Evolutionary conservation across 2,888 invertebrate genomes (phyloP), one percentile per base, ranked within the genome.

Genomic region (Nomada fabriciana): DNA sequence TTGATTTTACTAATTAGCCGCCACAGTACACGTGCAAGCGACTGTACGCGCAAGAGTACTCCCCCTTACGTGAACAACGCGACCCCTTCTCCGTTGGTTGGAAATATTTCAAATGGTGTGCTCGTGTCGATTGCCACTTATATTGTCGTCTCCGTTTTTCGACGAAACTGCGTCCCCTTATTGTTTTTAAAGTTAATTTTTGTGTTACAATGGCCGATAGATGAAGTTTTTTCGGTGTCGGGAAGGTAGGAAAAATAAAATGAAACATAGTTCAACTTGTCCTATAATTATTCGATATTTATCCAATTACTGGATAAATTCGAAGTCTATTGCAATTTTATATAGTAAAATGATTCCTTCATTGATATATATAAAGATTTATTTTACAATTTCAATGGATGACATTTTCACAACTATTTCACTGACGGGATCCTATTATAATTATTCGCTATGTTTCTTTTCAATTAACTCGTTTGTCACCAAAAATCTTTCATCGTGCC

Each of bases 1-100:
- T 91, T 91, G 91, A 91, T 91, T 91, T 89, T 89, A 89, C 89
- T 90, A 91, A 91, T 91, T 91, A 91, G 86, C 52, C 59, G 70
- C 53, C 72, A 69, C 60, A 64, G 53, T 69, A 67, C 71, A 68
- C 63, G 74, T 60, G 63, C 63, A 57, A 47, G 42, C 64, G 64
- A 36, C 29, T 42, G 20, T 36, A 60, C 57, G 36, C 57, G 52
- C 57, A 81, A 82, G 69, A 70, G 69, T 60, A 65, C n/a, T n/a
- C 25, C 10, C 65, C 65, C 53, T 47, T 47, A 53, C 43, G 65
- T 29, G 42, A 18, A 23, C 52, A 43, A 50, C 36, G 65, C 52
- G 43, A 25, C 47, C 63, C 55, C 75, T 23, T 60, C 23, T 9
- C 20, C 23, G 42, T 20, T 57, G 50, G 4, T 13, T 20, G 9